Percentiles rank a stretch among this genome's conserved stretches.
phyloP scores from a whole-genome alignment of 2,797 vertebrate genomes.

The Muscicapa striata region DNA sequence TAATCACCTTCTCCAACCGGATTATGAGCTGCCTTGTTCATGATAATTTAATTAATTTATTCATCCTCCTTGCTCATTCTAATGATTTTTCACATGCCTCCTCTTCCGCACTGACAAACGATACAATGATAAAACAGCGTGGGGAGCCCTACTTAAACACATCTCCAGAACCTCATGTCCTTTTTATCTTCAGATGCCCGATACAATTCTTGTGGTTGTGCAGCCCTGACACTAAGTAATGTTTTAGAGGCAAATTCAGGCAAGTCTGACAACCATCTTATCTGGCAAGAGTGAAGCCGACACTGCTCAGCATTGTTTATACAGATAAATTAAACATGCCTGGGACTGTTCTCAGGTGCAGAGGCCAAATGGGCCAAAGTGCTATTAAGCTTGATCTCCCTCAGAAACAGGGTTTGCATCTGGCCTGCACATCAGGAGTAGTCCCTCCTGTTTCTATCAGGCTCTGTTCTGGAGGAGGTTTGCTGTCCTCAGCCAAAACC shows the following conservation, averaged over 20 bases:
- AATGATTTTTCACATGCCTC: slow-evolving; percentile 47
- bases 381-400: neutral
- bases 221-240: slow-evolving; percentile 9
- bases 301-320: neutral
- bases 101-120: neutral
- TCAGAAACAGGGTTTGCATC: neutral
- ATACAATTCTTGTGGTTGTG: neutral
- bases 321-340: slow-evolving; percentile 20
- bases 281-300: neutral
- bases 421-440: neutral
- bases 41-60: slow-evolving; percentile 60
- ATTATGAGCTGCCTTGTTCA: slow-evolving; percentile 57
- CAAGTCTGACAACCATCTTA: slow-evolving; percentile 20
- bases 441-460: neutral
- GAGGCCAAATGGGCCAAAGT: neutral
- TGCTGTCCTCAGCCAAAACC: neutral
- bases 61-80: slow-evolving; percentile 45
- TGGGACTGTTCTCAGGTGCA: neutral
- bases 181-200: slow-evolving; percentile 4
- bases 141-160: neutral
- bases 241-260: slow-evolving; percentile 16
- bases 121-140: neutral
- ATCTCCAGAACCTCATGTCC: neutral
- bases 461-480: neutral
- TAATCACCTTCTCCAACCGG: slow-evolving; percentile 31